Base-by-base conservation (phyloP, 2,888 invertebrate species). In the Therioaphis trifolii region DNA sequence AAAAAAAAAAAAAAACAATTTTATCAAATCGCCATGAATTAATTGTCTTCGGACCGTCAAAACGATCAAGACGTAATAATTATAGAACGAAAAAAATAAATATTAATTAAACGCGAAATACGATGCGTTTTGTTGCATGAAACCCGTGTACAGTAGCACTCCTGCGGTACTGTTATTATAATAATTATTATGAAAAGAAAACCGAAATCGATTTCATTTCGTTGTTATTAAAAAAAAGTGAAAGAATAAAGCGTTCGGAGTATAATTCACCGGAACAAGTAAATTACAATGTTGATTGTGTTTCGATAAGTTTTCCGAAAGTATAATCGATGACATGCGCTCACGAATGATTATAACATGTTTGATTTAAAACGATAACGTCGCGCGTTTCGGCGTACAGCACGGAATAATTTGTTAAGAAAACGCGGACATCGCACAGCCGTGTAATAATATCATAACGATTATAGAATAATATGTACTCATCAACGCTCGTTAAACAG, bases 121-220 rank as follows among this genome's bases (percentile, higher is more conserved):
- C n/a, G 14, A 21, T 40, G 15, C 35, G 55, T 74, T 35, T 55
- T 55, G 52, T 74, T 55, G 74, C 74, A 55, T 35, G 55, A 74
- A 74, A 74, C 74, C 21, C 55, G 12, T 21, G 35, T n/a, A n/a
- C n/a, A n/a, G n/a, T 3, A 12, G 71, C 29, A 29, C n/a, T 29
- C 21, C 27, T 27, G 72, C 29, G 18, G 46, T n/a, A 46, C 71
- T 43, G 49, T 66, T 77, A 29, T 77, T n/a, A 49, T 66, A 49
- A 66, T 77, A n/a, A n/a, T n/a, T n/a, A n/a, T n/a, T n/a, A n/a
- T n/a, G 63, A 77, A 63, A 77, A 63, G n/a, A 35, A 29, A 49
- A 66, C 21, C 35, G 7, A 49, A 66, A 49, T 35, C 21, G 21
- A 66, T 49, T 77, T 52, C 15, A 29, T 77, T 66, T 52, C 66